phyloP scores from a whole-genome alignment of 2,888 invertebrate species.

The Alloplasta piceator region DNA sequence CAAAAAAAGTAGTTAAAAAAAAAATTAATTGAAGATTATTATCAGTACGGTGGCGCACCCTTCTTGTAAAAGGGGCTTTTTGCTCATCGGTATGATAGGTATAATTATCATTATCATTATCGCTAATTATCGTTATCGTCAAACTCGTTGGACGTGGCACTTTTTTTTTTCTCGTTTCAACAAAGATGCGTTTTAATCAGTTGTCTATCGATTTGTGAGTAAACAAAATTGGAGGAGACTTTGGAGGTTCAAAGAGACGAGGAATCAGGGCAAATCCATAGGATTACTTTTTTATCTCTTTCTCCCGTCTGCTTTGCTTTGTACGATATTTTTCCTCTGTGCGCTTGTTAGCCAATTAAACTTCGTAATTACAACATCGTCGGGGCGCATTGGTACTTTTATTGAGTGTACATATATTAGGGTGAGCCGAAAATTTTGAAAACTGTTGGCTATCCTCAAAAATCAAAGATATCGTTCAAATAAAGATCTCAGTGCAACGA shows the following conservation, averaged over 20 bases:
- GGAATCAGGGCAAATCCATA: conserved; percentile 28
- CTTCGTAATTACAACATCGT: conserved; percentile 74
- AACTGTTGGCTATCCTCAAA: too few relatives aligned
- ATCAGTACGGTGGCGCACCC: neutral
- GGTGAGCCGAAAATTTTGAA: too few relatives aligned
- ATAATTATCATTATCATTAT: neutral
- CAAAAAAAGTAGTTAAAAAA: conserved; percentile 17
- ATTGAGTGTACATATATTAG: conserved; percentile 22
- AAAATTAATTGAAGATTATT: neutral
- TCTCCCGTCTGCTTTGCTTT: conserved; percentile 27
- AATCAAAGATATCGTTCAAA: too few relatives aligned
- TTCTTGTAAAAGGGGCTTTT: too few relatives aligned
- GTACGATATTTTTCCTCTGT: conserved; percentile 60
- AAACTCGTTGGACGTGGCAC: too few relatives aligned
- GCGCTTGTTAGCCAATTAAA: conserved; percentile 79
- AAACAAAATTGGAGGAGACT: neutral
- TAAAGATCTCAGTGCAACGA: too few relatives aligned
- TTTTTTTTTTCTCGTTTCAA: conserved; percentile 4
- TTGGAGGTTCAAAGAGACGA: conserved; percentile 9
- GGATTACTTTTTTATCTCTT: neutral
- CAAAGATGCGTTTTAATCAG: conserved; percentile 22
- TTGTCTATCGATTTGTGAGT: conserved; percentile 21
- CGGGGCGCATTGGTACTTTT: conserved; percentile 27
- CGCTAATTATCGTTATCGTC: neutral
- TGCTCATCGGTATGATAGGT: neutral